Evolutionary conservation across 2,888 invertebrate species (phyloP).

Genomic region (Aphrophora alni): DNA sequence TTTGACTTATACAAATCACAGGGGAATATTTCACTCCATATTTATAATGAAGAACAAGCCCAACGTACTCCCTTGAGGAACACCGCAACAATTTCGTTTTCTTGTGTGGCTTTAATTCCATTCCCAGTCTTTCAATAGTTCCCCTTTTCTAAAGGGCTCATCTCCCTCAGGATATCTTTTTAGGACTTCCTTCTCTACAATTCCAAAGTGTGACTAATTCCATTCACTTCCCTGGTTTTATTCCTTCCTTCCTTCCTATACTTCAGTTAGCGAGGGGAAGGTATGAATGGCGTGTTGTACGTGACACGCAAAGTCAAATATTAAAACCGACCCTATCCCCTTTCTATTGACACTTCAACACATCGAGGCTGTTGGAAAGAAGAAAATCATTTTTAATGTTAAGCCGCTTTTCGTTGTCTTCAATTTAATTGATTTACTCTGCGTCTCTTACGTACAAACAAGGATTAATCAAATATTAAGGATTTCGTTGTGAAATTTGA

Average conservation of each 20-base stretch:
- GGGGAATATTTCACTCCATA: neutral
- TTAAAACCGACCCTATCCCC: neutral
- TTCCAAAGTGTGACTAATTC: neutral
- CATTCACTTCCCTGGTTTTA: neutral
- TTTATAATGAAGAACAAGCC: neutral
- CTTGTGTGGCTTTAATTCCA: neutral
- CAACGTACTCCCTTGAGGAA: neutral
- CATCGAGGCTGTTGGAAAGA: neutral
- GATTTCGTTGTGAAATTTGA: too few species aligned
- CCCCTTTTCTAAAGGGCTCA: too few species aligned
- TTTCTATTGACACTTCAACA: neutral
- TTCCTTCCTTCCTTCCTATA: conserved; percentile 6
- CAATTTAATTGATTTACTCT: too few species aligned
- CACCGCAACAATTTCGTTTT: conserved; percentile 1
- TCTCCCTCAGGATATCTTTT: conserved; percentile 1
- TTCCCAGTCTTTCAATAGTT: neutral
- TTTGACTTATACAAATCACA: neutral
- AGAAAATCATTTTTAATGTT: neutral
- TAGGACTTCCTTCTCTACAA: neutral
- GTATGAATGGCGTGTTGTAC: neutral
- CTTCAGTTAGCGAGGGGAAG: neutral
- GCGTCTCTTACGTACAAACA: too few species aligned
- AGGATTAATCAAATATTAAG: too few species aligned
- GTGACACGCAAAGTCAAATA: neutral
- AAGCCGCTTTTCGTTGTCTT: too few species aligned